Conservation (phyloP, 2,113 vertebrate species). For the Hystrix cristata region DNA sequence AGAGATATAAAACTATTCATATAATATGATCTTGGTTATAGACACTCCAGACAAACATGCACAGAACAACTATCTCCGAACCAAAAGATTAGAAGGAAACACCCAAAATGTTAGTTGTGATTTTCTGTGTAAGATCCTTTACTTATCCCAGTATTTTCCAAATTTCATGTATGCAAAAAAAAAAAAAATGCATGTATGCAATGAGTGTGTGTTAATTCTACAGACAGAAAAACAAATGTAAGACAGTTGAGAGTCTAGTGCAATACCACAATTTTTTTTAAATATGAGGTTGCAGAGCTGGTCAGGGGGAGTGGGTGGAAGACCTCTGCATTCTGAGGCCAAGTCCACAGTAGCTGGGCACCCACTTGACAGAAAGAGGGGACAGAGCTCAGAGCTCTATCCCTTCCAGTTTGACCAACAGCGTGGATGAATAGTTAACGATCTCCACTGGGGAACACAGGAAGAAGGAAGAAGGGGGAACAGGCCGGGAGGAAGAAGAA, state of each 20-base stretch:
- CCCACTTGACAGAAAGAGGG: neutral
- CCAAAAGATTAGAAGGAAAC: neutral
- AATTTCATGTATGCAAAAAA: neutral
- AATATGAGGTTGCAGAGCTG: neutral
- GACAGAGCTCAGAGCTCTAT: neutral
- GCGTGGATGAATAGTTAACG: neutral
- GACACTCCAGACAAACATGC: neutral
- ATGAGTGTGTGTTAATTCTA: conserved; percentile 9
- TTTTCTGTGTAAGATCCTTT: neutral
- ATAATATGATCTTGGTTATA: neutral
- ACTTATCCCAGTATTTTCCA: conserved; percentile 3
- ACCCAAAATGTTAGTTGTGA: neutral
- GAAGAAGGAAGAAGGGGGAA: neutral
- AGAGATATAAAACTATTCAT: neutral
- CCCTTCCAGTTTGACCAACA: neutral
- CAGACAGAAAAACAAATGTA: neutral
- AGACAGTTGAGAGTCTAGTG: neutral
- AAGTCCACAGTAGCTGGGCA: neutral
- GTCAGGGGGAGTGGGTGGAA: neutral
- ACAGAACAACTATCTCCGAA: neutral
- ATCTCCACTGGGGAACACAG: neutral
- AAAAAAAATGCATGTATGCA: neutral
- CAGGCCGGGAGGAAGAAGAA: neutral
- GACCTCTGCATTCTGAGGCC: neutral
- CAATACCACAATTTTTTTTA: neutral